phyloP scores from a whole-genome alignment of 2,797 vertebrate genomes.

The Macrochelys suwanniensis region DNA sequence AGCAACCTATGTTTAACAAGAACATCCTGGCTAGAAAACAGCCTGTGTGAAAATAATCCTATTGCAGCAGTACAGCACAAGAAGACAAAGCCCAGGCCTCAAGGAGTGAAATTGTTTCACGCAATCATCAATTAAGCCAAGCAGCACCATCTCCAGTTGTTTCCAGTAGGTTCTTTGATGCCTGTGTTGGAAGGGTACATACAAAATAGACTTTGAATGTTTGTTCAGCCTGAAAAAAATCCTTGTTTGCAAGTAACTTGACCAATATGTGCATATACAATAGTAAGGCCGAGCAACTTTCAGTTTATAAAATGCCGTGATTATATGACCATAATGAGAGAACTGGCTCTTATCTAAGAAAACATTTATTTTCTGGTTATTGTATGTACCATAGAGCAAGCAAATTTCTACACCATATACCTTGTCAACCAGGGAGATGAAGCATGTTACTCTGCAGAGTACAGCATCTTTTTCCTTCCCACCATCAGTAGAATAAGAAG shows the following conservation, averaged over 20 bases:
- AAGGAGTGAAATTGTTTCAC: background rate
- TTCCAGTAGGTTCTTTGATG: background rate
- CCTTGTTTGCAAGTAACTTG: rapidly evolving
- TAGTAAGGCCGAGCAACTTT: background rate
- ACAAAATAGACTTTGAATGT: background rate
- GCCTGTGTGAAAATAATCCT: background rate
- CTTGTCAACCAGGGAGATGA: background rate
- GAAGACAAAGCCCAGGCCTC: background rate
- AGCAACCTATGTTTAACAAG: background rate
- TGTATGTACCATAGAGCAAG: rapidly evolving
- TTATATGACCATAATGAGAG: background rate
- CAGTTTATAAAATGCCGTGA: background rate
- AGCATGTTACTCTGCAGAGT: background rate
- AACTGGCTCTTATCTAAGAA: background rate
- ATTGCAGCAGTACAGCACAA: background rate
- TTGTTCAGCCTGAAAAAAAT: background rate
- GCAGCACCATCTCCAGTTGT: background rate
- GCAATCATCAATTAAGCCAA: background rate
- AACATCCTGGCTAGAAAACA: background rate
- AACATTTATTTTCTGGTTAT: background rate
- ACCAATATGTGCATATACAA: rapidly evolving
- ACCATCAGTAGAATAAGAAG: background rate
- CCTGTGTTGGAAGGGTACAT: background rate
- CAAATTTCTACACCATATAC: background rate
- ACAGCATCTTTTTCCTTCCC: background rate